Percentiles rank a stretch among this genome's conserved stretches.
Conservation (phyloP, 2,888 invertebrate species). For the Panorpa germanica region DNA sequence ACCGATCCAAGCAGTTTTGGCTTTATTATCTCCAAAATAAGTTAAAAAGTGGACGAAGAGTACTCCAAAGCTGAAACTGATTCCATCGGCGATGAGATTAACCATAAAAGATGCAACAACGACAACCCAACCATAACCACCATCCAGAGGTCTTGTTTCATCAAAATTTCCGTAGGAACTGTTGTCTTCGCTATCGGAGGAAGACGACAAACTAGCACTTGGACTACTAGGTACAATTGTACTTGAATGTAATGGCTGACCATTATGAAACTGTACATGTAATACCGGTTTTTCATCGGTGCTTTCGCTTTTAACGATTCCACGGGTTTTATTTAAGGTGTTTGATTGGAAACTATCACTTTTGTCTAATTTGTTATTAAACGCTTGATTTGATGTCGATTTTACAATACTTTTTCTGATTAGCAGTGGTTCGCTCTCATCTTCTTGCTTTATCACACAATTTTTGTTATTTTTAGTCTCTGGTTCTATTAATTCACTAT, state of each 20-base stretch:
- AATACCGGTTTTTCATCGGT: slow-evolving; percentile 25
- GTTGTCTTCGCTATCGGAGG: slow-evolving; percentile 35
- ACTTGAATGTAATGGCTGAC: not conserved
- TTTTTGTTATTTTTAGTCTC: not conserved
- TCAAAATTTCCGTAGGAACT: slow-evolving; percentile 41
- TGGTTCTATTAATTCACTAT: not conserved
- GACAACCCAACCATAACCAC: slow-evolving; percentile 88
- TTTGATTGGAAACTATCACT: slow-evolving; percentile 1
- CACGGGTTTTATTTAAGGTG: slow-evolving; percentile 3
- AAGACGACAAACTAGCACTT: slow-evolving; percentile 16
- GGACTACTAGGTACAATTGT: not conserved
- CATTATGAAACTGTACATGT: slow-evolving; percentile 32
- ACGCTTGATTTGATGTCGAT: slow-evolving; percentile 5
- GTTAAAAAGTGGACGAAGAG: slow-evolving; percentile 71
- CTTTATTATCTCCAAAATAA: slow-evolving; percentile 67
- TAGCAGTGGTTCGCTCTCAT: slow-evolving; percentile 18
- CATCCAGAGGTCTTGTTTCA: slow-evolving; percentile 62
- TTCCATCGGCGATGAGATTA: slow-evolving; percentile 80
- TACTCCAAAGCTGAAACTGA: slow-evolving; percentile 83
- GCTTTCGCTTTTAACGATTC: slow-evolving; percentile 3
- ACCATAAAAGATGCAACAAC: slow-evolving; percentile 78
- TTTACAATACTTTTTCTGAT: slow-evolving; percentile 13
- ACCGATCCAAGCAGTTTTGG: slow-evolving; percentile 80
- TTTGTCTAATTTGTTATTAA: slow-evolving; percentile 7
- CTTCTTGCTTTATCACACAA: slow-evolving; percentile 12